Percentiles rank a stretch among this genome's conserved stretches.
phyloP scores from a whole-genome alignment of 2,797 vertebrate genomes.

The Epinephelus malabaricus region DNA sequence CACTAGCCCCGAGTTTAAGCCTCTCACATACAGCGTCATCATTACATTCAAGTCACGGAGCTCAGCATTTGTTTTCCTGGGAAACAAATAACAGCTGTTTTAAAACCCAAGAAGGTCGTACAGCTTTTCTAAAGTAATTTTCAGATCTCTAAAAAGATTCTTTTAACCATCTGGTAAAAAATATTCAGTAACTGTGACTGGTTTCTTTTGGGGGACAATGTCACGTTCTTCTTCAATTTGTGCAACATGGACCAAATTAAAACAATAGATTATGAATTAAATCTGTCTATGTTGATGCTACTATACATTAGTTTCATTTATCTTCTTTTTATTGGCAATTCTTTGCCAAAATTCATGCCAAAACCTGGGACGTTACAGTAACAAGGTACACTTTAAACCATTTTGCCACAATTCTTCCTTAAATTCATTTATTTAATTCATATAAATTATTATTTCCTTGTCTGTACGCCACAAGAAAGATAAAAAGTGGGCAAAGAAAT shows the following conservation, averaged over 20 bases:
- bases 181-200: not conserved
- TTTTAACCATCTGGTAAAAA: not conserved
- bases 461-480: too few species aligned
- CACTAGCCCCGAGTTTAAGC: conserved; percentile 21
- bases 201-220: not conserved
- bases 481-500: too few species aligned
- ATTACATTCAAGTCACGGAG: conserved; percentile 37
- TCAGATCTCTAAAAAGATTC: not conserved
- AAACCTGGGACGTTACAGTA: too few species aligned
- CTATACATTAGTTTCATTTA: too few species aligned
- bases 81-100: not conserved
- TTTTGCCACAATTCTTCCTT: too few species aligned
- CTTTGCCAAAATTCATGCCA: too few species aligned
- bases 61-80: accelerated
- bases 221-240: not conserved
- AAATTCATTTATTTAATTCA: too few species aligned
- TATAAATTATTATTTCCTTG: too few species aligned
- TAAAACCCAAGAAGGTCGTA: not conserved
- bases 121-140: not conserved
- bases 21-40: not conserved
- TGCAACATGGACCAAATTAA: not conserved
- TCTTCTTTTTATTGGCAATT: too few species aligned
- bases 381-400: too few species aligned
- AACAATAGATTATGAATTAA: not conserved
- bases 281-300: not conserved